Conservation (phyloP, 2,888 invertebrate genomes). For the Dioctria rufipes region DNA sequence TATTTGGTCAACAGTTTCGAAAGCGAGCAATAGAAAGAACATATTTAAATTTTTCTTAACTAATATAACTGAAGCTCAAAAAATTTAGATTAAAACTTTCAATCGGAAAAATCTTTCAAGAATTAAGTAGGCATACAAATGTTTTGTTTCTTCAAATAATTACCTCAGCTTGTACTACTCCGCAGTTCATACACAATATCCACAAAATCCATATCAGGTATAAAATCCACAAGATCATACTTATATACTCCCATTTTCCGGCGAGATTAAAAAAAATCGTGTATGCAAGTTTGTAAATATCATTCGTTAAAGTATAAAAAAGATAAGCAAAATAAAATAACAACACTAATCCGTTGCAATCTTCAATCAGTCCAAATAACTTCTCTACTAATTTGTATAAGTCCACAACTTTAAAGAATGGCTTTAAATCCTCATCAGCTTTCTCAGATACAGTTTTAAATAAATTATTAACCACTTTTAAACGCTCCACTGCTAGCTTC, state of each 20-base stretch:
- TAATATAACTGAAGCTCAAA: too few relatives aligned
- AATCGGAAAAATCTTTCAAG: too few relatives aligned
- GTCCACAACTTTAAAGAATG: constrained; percentile 31
- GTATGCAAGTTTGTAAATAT: constrained; percentile 7
- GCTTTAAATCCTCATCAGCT: constrained; percentile 12
- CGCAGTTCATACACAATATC: constrained; percentile 26
- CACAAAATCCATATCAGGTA: constrained; percentile 32
- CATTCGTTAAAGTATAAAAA: constrained; percentile 45
- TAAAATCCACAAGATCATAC: not conserved
- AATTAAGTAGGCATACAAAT: too few relatives aligned
- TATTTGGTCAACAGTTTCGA: too few relatives aligned
- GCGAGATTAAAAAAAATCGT: not conserved
- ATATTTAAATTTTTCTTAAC: too few relatives aligned
- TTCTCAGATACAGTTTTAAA: constrained; percentile 19
- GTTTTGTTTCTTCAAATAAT: not conserved
- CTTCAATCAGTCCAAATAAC: constrained; percentile 21
- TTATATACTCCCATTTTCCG: not conserved
- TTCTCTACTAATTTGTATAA: constrained; percentile 34
- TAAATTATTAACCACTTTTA: constrained; percentile 24
- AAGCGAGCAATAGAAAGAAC: too few relatives aligned
- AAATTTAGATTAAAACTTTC: too few relatives aligned
- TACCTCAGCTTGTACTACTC: constrained; percentile 32
- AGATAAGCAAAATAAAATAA: constrained; percentile 32
- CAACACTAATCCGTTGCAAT: constrained; percentile 29
- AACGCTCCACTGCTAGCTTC: constrained; percentile 12